Evolutionary conservation across 2,888 invertebrate species (phyloP), one percentile per base, ranked within the genome.

Genomic region (Macropis europaea): DNA sequence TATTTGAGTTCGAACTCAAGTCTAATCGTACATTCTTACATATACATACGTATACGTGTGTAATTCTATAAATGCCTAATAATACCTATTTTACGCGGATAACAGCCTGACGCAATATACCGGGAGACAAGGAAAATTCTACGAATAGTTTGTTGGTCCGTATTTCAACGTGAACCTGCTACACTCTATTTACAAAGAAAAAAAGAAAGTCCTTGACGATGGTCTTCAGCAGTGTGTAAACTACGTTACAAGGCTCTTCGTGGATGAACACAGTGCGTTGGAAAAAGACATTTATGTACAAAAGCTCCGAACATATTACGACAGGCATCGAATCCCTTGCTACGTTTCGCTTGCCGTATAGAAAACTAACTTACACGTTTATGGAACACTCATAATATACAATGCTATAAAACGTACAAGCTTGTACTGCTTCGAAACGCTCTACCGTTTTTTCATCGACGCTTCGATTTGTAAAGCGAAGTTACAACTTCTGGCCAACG

Each of bases 321-420:
- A 38, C 70, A 71, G 73, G 81, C 53, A 70, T 64, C 42, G 15
- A 52, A 22, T 62, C 67, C 61, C 59, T 63, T 34, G 62, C 56
- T 54, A 70, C 38, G 43, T 71, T 77, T 64, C 53, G 68, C 52
- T 40, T 70, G 62, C 26, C 28, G 45, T 59, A 77, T 79, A 81
- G 62, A 81, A 82, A 82, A 82, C 80, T 81, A 82, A 67, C 66
- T 81, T 81, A 81, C 54, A 70, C 54, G 57, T 73, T n/a, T n/a
- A 72, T 67, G 80, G 81, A 82, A 81, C 81, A 81, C 75, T 71
- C 64, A 82, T 52, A 77, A 54, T 82, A 75, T 79, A 79, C 79
- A 60, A 70, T 47, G 57, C 77, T 81, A 80, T 73, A 76, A 76
- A 81, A 77, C 70, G 80, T 75, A 82, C 67, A 82, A 79, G 81